Evolutionary conservation across 2,797 vertebrate species (phyloP).

Genomic region (Chaenodraco wilsoni): DNA sequence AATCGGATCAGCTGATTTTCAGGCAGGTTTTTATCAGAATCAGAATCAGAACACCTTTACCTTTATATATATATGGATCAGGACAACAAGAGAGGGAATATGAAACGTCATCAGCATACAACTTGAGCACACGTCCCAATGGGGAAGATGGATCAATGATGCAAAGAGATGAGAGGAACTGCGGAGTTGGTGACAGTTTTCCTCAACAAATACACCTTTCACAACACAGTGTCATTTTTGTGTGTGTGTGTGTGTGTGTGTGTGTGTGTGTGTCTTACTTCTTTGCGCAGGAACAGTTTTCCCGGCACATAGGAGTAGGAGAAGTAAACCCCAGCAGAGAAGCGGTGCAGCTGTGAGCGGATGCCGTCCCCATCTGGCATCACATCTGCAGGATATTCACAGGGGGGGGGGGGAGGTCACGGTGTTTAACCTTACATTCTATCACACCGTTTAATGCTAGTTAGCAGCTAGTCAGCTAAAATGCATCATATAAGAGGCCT

Average conservation of each 20-base stretch:
- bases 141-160: too few species aligned
- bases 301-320: slow-evolving; percentile 84
- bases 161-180: too few species aligned
- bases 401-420: background rate
- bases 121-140: too few species aligned
- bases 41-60: too few species aligned
- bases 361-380: slow-evolving; percentile 70
- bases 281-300: slow-evolving; percentile 92
- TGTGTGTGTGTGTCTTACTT: slow-evolving; percentile 80
- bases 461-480: background rate
- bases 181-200: too few species aligned
- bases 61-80: too few species aligned
- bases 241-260: slow-evolving; percentile 1
- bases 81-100: too few species aligned
- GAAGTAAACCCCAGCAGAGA: slow-evolving; percentile 88
- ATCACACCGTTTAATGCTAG: background rate
- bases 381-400: slow-evolving; percentile 43
- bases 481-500: background rate
- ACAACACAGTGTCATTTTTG: too few species aligned
- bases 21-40: too few species aligned
- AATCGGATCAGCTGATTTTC: too few species aligned
- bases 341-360: slow-evolving; percentile 84
- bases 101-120: too few species aligned
- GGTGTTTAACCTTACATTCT: background rate
- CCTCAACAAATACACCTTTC: too few species aligned